Percentiles rank a stretch among this genome's conserved stretches.
Conservation (phyloP, 1,140 invertebrate species). For the Drosophila ogumai region DNA sequence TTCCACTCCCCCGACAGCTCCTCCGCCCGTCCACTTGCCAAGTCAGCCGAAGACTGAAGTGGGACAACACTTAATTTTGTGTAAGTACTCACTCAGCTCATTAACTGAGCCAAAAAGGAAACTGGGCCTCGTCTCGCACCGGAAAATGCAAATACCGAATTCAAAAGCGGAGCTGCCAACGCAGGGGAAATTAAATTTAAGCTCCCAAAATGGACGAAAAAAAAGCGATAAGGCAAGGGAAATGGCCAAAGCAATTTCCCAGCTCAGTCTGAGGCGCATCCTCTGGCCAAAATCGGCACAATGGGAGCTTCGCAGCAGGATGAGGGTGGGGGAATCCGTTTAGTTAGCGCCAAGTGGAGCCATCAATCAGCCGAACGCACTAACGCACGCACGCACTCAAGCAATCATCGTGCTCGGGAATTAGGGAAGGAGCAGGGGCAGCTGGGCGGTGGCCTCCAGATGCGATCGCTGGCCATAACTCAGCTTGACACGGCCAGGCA, state of each 20-base stretch:
- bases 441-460: conserved; percentile 9
- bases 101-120: conserved; percentile 72
- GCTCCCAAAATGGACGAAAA: conserved; percentile 38
- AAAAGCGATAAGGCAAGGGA: conserved; percentile 22
- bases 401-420: conserved; percentile 20
- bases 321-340: conserved; percentile 49
- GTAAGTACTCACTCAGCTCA: conserved; percentile 84
- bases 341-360: conserved; percentile 65
- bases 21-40: conserved; percentile 49
- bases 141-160: conserved; percentile 59
- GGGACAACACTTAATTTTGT: conserved; percentile 84
- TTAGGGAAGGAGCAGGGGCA: not conserved
- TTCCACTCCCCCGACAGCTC: conserved; percentile 8
- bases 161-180: conserved; percentile 46
- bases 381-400: conserved; percentile 48
- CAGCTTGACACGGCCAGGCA: conserved; percentile 36
- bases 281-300: conserved; percentile 41
- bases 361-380: conserved; percentile 65
- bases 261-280: conserved; percentile 19
- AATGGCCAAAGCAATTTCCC: conserved; percentile 52
- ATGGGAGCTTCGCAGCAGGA: conserved; percentile 27
- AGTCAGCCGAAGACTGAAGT: conserved; percentile 76
- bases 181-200: conserved; percentile 76
- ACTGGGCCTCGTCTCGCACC: conserved; percentile 47
- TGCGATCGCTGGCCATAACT: conserved; percentile 45